phyloP scores from a whole-genome alignment of 2,888 invertebrate genomes.

The Cerastis leucographa region DNA sequence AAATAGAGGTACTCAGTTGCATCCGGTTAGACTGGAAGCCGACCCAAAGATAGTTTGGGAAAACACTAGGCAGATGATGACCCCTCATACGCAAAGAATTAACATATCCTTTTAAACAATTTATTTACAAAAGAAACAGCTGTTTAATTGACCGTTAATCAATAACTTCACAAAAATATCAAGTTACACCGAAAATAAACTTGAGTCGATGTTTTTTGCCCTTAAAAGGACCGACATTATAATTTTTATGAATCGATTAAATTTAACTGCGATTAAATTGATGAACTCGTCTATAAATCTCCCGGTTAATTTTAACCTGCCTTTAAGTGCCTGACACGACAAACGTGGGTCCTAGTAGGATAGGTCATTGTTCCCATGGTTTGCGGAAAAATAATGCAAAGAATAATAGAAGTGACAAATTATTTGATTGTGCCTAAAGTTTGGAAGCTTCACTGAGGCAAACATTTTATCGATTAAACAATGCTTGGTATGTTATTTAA shows the following conservation, averaged over 20 bases:
- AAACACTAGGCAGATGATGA: too few species aligned
- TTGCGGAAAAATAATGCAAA: constrained; percentile 68
- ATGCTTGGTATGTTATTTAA: neutral
- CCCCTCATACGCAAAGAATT: too few species aligned
- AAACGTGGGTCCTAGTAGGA: constrained; percentile 52
- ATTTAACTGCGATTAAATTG: constrained; percentile 30
- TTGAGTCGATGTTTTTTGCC: constrained; percentile 22
- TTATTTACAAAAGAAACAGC: constrained; percentile 15
- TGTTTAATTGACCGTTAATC: constrained; percentile 22
- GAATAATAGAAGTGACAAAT: constrained; percentile 50
- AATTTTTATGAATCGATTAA: constrained; percentile 38
- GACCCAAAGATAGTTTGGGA: too few species aligned
- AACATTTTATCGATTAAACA: neutral
- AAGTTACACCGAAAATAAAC: constrained; percentile 23
- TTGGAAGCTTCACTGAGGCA: constrained; percentile 56
- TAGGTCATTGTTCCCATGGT: constrained; percentile 71
- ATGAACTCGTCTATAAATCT: constrained; percentile 39
- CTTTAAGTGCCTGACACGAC: constrained; percentile 46
- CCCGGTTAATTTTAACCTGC: constrained; percentile 48
- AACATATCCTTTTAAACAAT: neutral
- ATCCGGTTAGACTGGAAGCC: too few species aligned
- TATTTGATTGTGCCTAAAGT: constrained; percentile 49
- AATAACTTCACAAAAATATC: constrained; percentile 27
- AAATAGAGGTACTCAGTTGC: too few species aligned
- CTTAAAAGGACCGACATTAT: constrained; percentile 29